phyloP scores from a whole-genome alignment of 2,888 invertebrate genomes.

The Chironomus riparius region DNA sequence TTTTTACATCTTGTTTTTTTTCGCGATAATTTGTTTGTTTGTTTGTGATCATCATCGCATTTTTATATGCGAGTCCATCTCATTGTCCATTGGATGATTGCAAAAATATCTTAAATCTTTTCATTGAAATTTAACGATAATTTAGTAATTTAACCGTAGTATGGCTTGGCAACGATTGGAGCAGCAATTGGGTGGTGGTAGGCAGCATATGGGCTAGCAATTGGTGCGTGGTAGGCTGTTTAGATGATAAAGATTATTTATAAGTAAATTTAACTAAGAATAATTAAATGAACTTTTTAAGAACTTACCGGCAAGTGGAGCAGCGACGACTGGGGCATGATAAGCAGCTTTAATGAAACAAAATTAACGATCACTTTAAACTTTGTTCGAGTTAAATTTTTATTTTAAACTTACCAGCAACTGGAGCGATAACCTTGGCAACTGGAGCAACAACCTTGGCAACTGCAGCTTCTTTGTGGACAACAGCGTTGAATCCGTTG shows the following conservation, averaged over 20 bases:
- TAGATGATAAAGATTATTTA: no score
- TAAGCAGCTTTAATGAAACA: no score
- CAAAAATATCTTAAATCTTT: no score
- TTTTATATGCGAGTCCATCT: no score
- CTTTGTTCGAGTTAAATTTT: no score
- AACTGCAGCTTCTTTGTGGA: constrained; percentile 44
- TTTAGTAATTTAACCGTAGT: neutral
- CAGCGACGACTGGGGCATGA: no score
- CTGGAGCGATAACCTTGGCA: constrained; percentile 7
- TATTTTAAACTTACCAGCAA: neutral
- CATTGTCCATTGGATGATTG: no score
- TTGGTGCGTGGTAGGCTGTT: neutral
- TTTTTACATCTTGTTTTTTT: no score
- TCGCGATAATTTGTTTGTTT: no score
- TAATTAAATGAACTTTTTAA: neutral
- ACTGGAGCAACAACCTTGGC: constrained; percentile 35
- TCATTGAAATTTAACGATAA: neutral
- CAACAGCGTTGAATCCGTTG: constrained; percentile 58
- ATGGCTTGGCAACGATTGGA: constrained; percentile 17
- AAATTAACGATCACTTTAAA: no score
- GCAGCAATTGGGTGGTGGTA: constrained; percentile 12
- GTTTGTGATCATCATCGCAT: no score
- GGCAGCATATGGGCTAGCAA: neutral
- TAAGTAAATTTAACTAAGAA: constrained; percentile 23
- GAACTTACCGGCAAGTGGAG: no score